These are phyloP conservation scores for Tiliqua scincoides DNA, from an alignment of 2,113 vertebrate species.

Conservation along the genomic window DNA sequence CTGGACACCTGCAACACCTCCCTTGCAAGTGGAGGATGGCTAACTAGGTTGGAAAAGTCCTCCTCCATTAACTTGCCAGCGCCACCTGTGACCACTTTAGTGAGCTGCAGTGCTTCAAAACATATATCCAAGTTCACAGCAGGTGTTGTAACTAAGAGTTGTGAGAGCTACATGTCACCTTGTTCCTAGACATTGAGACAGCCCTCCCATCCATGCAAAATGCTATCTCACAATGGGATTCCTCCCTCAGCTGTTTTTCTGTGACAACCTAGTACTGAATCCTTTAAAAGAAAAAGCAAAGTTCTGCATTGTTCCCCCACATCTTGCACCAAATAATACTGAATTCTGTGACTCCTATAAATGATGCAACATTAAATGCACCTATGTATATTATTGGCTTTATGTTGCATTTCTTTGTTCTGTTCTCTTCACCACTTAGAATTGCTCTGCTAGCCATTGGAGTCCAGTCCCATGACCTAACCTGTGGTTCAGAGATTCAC, in stretches of 20 bases:
- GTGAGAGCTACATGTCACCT: neutral
- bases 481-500: neutral
- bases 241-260: neutral
- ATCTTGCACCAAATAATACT: neutral
- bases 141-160: neutral
- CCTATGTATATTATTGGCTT: neutral
- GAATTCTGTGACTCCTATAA: neutral
- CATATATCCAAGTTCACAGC: neutral
- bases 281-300: neutral
- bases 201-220: neutral
- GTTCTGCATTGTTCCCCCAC: neutral
- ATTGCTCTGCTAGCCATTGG: neutral
- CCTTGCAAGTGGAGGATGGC: too few species aligned
- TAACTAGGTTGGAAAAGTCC: neutral
- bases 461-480: neutral
- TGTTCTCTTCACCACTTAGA: neutral
- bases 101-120: neutral
- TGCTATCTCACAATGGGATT: neutral
- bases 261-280: neutral
- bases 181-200: neutral
- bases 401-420: neutral
- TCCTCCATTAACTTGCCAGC: neutral
- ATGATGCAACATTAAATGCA: neutral
- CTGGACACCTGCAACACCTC: neutral
- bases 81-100: neutral